phyloP scores from a whole-genome alignment of 1,140 invertebrate species.

The Diorhabda elongata region DNA sequence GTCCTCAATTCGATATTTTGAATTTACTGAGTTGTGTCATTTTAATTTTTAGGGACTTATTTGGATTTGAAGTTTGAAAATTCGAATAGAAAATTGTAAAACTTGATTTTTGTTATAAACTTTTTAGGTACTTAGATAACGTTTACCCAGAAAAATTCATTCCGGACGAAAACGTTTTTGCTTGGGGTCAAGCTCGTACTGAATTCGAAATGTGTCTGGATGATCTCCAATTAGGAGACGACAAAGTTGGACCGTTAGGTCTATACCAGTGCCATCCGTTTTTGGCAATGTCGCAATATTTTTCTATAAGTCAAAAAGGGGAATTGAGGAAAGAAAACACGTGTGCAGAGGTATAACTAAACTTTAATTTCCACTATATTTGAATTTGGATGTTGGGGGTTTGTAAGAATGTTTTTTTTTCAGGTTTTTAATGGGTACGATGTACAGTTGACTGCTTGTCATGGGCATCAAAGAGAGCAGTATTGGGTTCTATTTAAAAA shows the following conservation, averaged over 20 bases:
- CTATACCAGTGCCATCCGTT: constrained; percentile 72
- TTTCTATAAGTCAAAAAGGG: constrained; percentile 66
- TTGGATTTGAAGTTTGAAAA: too few species aligned
- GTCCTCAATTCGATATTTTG: too few species aligned
- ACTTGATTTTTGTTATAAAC: not conserved
- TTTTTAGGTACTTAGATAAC: constrained; percentile 60
- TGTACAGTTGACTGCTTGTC: constrained; percentile 55
- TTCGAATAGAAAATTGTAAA: too few species aligned
- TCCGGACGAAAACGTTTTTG: constrained; percentile 72
- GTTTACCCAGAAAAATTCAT: constrained; percentile 84
- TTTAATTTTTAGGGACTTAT: too few species aligned
- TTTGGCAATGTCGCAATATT: constrained; percentile 64
- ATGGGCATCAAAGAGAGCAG: constrained; percentile 53
- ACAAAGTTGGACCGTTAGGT: constrained; percentile 65
- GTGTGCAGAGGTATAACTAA: constrained; percentile 55
- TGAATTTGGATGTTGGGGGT: not conserved
- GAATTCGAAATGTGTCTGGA: constrained; percentile 68
- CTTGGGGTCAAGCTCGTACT: constrained; percentile 61
- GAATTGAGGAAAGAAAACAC: constrained; percentile 72
- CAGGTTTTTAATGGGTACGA: constrained; percentile 36
- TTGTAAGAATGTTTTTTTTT: constrained; percentile 3
- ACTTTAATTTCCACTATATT: not conserved
- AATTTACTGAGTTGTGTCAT: too few species aligned
- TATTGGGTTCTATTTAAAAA: constrained; percentile 52
- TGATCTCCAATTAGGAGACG: constrained; percentile 70